phyloP scores from a whole-genome alignment of 2,888 invertebrate species.

The Halictus ligatus region DNA sequence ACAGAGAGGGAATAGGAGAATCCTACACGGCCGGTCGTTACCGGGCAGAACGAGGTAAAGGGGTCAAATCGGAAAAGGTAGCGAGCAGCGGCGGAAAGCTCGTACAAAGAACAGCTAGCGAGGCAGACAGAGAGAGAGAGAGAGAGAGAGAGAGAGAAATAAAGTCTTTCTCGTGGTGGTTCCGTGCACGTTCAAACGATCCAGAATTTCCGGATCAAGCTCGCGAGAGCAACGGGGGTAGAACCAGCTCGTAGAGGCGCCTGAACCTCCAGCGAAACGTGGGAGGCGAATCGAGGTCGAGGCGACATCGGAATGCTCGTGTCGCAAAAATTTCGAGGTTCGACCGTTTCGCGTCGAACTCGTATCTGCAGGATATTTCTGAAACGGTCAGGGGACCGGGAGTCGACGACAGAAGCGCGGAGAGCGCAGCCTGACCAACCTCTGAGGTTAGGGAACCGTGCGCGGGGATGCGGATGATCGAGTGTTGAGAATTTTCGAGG shows the following conservation, averaged over 20 bases:
- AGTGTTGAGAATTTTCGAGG: not conserved
- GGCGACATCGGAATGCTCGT: not conserved
- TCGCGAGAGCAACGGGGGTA: not conserved
- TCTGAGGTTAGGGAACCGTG: not conserved
- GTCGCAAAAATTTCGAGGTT: not conserved
- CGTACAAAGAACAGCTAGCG: not conserved
- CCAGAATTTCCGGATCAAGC: not conserved
- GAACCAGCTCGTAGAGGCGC: not conserved
- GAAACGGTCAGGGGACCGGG: not conserved
- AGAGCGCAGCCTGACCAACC: not conserved
- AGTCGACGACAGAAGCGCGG: not conserved
- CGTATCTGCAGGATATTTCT: not conserved
- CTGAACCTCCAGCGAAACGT: not conserved
- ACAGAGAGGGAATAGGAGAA: slow-evolving; percentile 9
- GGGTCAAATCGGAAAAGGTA: slow-evolving; percentile 23
- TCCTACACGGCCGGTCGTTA: slow-evolving; percentile 10
- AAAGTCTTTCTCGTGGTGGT: not conserved
- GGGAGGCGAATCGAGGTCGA: slow-evolving; percentile 18
- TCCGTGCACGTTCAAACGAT: not conserved
- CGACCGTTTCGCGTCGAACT: not conserved
- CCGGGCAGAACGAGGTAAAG: slow-evolving; percentile 17
- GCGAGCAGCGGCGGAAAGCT: not conserved
- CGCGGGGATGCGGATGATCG: not conserved
- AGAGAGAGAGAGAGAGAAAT: not conserved
- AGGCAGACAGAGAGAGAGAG: not conserved